Conservation (phyloP, 2,888 invertebrate species). For the Melinaea menophilus region DNA sequence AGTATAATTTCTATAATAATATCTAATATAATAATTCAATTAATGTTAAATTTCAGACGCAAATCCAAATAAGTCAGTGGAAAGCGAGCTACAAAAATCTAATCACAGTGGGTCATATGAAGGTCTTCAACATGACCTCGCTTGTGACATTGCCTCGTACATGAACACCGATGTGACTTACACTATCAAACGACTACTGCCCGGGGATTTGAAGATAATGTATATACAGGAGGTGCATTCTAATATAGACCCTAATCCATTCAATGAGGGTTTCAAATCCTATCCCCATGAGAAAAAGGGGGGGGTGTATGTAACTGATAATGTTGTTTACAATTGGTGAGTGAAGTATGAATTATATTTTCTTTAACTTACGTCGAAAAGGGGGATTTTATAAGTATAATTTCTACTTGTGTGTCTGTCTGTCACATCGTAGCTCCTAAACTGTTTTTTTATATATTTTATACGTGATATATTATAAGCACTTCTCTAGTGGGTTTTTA, state of each 20-base stretch:
- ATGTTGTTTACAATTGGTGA: conserved; percentile 85
- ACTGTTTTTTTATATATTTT: too few relatives aligned
- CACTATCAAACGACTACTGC: conserved; percentile 87
- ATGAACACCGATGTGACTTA: conserved; percentile 87
- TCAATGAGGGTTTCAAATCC: conserved; percentile 80
- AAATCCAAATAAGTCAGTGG: conserved; percentile 63
- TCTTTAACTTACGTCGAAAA: background rate
- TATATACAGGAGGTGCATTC: conserved; percentile 77
- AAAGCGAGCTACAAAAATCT: conserved; percentile 55
- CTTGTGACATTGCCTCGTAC: conserved; percentile 84
- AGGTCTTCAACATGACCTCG: conserved; percentile 76
- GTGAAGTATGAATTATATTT: conserved; percentile 27
- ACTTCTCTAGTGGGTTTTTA: background rate
- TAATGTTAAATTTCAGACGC: conserved; percentile 49
- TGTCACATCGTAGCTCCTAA: too few relatives aligned
- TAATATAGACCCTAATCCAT: conserved; percentile 82
- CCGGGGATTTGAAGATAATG: conserved; percentile 89
- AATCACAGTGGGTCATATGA: conserved; percentile 49
- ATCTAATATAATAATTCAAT: background rate
- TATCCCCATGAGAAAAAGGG: conserved; percentile 84
- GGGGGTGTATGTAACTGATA: conserved; percentile 88
- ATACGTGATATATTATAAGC: background rate
- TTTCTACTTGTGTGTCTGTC: background rate
- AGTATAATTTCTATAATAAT: background rate
- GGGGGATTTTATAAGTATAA: background rate